These are phyloP conservation scores for Hydractinia echinata DNA, from an alignment of 30 jellyfish, hydroid and myxozoan genomes.

Conservation along the genomic window DNA sequence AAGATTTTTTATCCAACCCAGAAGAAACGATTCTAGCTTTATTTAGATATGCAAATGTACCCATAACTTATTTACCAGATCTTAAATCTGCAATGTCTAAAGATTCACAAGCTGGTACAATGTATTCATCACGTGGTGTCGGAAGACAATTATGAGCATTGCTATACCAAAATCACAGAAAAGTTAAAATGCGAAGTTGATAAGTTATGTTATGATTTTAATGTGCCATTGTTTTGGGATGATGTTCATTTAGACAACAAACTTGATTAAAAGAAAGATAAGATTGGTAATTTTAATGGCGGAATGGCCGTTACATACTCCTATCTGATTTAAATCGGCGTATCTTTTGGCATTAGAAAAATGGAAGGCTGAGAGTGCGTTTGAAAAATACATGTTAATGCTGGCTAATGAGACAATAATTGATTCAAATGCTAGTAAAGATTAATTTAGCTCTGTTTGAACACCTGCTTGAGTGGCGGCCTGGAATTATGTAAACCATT, in stretches of 20 bases:
- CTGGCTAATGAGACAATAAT: no score
- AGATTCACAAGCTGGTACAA: slow-evolving; percentile 32
- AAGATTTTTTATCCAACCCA: slow-evolving; percentile 23
- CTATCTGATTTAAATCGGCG: no score
- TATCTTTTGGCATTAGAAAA: no score
- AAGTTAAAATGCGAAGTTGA: slow-evolving; percentile 23
- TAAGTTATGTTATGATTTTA: slow-evolving; percentile 11
- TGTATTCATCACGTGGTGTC: slow-evolving; percentile 7
- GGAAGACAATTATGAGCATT: neutral
- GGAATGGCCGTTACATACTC: no score
- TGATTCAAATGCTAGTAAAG: no score
- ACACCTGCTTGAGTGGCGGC: no score
- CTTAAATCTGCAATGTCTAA: neutral
- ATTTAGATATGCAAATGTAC: neutral
- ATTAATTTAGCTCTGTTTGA: no score
- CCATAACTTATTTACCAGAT: slow-evolving; percentile 18
- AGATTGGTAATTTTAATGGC: no score
- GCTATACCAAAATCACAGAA: neutral
- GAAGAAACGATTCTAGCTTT: neutral
- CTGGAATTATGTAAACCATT: no score
- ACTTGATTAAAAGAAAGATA: neutral
- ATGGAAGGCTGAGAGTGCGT: no score
- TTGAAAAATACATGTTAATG: no score
- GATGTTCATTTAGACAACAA: neutral
- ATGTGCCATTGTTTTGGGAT: slow-evolving; percentile 39